A percentile compares a stretch with the other conserved stretches of the same genome.
These are phyloP conservation scores for Phymorhynchus buccinoides DNA, from an alignment of 1,140 invertebrate species.

Conservation along the genomic window DNA sequence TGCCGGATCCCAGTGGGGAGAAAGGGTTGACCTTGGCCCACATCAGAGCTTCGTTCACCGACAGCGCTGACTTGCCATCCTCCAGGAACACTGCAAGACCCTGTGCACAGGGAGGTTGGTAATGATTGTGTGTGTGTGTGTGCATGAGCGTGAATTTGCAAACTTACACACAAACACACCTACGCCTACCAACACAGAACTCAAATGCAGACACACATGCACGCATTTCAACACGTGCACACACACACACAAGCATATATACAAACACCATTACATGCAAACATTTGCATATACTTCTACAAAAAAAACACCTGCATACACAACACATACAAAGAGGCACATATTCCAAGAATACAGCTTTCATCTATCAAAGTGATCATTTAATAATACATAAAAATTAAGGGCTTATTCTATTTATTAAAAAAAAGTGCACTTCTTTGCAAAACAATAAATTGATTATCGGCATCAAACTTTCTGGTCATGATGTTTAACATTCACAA, in stretches of 20 bases:
- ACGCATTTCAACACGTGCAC: not conserved
- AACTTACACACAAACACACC: not conserved
- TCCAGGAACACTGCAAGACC: conserved; percentile 74
- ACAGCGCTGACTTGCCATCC: conserved; percentile 73
- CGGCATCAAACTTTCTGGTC: not conserved
- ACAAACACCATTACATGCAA: not conserved
- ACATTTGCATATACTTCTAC: not conserved
- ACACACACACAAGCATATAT: not conserved
- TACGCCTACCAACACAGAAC: not conserved
- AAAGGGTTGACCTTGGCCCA: conserved; percentile 76
- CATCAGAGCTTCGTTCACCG: conserved; percentile 75
- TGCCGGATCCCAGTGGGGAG: conserved; percentile 73
- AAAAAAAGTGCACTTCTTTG: too few relatives aligned
- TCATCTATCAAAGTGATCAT: too few relatives aligned
- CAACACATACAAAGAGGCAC: not conserved
- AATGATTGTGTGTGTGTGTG: not conserved
- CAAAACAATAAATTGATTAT: not conserved
- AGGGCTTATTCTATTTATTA: too few relatives aligned
- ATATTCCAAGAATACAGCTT: not conserved
- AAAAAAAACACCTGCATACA: conserved; percentile 1
- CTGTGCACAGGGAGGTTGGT: conserved; percentile 58
- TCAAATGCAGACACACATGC: not conserved
- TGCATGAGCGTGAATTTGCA: not conserved
- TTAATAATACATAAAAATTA: too few relatives aligned
- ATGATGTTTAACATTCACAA: too few relatives aligned